A percentile compares a stretch with the other conserved stretches of the same genome.
Conservation (phyloP, 2,888 invertebrate genomes). For the Prosapia bicincta region DNA sequence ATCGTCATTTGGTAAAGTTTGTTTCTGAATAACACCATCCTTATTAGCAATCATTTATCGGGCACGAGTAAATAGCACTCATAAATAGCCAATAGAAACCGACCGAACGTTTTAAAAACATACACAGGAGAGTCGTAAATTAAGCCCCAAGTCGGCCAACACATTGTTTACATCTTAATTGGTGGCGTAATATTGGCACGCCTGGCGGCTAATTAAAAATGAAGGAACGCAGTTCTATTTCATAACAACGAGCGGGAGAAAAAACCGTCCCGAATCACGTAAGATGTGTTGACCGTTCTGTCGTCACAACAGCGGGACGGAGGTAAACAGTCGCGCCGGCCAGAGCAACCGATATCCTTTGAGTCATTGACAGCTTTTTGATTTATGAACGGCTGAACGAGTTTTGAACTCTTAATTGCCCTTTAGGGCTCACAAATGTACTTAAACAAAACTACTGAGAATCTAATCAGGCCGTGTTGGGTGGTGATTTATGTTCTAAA, state of each 20-base stretch:
- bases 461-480: neutral
- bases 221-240: neutral
- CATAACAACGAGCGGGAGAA: neutral
- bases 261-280: neutral
- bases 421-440: neutral
- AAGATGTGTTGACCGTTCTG: neutral
- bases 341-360: neutral
- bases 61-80: neutral
- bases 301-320: neutral
- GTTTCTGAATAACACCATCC: too few relatives aligned
- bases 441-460: neutral
- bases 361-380: neutral
- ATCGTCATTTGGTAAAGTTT: too few relatives aligned
- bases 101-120: neutral
- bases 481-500: neutral
- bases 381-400: neutral
- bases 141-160: neutral
- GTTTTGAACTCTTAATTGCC: neutral
- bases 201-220: neutral
- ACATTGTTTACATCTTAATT: slow-evolving; percentile 2
- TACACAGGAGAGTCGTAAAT: neutral
- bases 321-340: neutral
- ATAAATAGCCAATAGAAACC: neutral
- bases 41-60: neutral
- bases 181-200: neutral